These are phyloP conservation scores for Chloroclysta siterata DNA, from an alignment of 2,888 invertebrate genomes.

Conservation along the genomic window DNA sequence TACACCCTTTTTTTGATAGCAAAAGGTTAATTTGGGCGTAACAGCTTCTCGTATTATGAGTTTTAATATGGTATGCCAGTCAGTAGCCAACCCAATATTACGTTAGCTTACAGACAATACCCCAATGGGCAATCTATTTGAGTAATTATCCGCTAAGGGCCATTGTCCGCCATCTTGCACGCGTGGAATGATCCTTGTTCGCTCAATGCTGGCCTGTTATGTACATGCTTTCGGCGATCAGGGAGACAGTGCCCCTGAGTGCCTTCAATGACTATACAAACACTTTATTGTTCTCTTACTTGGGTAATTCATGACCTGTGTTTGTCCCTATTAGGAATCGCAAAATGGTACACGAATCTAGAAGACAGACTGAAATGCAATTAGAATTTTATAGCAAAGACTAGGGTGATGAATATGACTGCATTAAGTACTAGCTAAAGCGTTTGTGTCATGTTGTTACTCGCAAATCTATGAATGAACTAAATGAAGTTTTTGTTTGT, in stretches of 20 bases:
- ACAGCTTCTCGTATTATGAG: constrained; percentile 25
- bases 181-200: constrained; percentile 81
- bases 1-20: neutral
- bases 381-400: constrained; percentile 13
- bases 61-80: constrained; percentile 58
- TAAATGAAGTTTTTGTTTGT: constrained; percentile 13
- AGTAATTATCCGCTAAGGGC: constrained; percentile 84
- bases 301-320: constrained; percentile 50
- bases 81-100: constrained; percentile 70
- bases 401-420: neutral
- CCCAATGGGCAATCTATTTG: constrained; percentile 84
- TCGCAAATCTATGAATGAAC: constrained; percentile 5
- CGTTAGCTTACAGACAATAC: constrained; percentile 75
- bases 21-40: constrained; percentile 26
- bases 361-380: constrained; percentile 8
- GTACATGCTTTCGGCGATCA: constrained; percentile 73
- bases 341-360: constrained; percentile 24
- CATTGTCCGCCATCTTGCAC: constrained; percentile 83
- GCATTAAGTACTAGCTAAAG: neutral
- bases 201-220: constrained; percentile 68
- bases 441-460: constrained; percentile 2
- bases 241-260: constrained; percentile 64
- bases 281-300: constrained; percentile 60
- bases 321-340: constrained; percentile 36
- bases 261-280: constrained; percentile 66